Evolutionary conservation across 2,797 vertebrate genomes (phyloP).

Genomic region (Cygnus olor): DNA sequence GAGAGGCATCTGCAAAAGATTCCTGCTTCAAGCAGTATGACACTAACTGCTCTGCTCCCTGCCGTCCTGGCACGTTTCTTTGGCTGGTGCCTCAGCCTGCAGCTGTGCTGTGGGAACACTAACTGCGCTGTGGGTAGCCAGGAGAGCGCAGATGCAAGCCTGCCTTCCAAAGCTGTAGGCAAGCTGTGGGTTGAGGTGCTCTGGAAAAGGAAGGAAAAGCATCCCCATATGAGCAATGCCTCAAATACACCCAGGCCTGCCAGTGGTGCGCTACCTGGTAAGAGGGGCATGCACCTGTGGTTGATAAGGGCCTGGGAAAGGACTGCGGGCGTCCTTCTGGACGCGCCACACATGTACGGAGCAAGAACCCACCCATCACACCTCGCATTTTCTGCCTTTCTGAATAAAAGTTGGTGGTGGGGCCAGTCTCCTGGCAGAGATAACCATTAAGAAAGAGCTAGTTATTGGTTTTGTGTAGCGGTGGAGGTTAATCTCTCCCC

Average conservation of each 20-base stretch:
- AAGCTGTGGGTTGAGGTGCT: background rate
- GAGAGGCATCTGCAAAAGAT: background rate
- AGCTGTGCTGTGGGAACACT: background rate
- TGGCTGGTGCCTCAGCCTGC: background rate
- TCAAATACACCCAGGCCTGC: background rate
- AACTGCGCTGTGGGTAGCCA: too few species aligned
- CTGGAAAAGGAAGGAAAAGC: background rate
- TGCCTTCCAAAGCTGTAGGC: background rate
- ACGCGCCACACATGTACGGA: background rate
- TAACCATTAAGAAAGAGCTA: background rate
- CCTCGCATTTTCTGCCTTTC: background rate
- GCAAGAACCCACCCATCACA: background rate
- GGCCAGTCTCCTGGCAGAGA: background rate
- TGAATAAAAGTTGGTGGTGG: background rate
- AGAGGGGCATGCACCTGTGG: background rate
- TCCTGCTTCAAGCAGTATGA: background rate
- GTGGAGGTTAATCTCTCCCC: background rate
- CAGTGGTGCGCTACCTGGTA: background rate
- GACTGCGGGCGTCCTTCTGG: background rate
- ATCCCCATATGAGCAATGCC: background rate
- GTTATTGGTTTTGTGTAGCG: background rate
- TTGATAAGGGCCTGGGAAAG: background rate
- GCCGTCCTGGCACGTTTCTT: background rate
- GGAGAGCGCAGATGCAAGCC: accelerated
- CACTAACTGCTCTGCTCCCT: background rate